These are phyloP conservation scores for Xestoiulus laeticollis DNA, from an alignment of 2,888 invertebrate species.

Conservation along the genomic window DNA sequence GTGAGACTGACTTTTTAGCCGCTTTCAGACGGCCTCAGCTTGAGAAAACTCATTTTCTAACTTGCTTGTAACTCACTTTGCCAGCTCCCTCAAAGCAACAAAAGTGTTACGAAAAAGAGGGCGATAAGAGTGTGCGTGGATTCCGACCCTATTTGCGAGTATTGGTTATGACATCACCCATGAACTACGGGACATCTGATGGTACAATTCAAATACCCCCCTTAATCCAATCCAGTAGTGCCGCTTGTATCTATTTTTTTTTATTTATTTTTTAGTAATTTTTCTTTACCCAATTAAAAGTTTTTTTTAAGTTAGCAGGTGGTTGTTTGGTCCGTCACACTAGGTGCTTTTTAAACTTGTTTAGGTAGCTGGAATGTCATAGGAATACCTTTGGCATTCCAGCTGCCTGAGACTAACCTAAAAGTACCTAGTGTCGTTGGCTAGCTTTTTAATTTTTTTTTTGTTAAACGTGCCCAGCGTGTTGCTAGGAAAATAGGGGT, in stretches of 20 bases:
- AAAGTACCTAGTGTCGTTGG: neutral
- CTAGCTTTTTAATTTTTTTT: constrained; percentile 47
- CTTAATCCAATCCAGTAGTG: neutral
- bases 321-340: constrained; percentile 47
- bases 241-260: constrained; percentile 24
- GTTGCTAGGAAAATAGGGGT: constrained; percentile 41
- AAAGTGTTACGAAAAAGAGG: neutral
- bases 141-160: constrained; percentile 50
- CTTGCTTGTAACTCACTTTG: constrained; percentile 54
- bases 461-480: neutral
- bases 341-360: neutral
- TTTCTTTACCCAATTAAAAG: neutral
- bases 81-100: constrained; percentile 51
- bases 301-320: constrained; percentile 50
- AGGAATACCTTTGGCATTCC: too few relatives aligned
- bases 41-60: constrained; percentile 25
- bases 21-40: constrained; percentile 54
- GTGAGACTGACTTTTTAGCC: constrained; percentile 31
- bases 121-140: constrained; percentile 46
- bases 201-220: constrained; percentile 44
- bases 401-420: too few relatives aligned
- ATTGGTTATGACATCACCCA: constrained; percentile 53
- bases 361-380: too few relatives aligned
- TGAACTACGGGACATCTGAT: constrained; percentile 55
- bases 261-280: neutral